Percentiles rank a stretch among this genome's conserved stretches.
Conservation (phyloP, 2,888 invertebrate species). For the Fabriciana adippe region DNA sequence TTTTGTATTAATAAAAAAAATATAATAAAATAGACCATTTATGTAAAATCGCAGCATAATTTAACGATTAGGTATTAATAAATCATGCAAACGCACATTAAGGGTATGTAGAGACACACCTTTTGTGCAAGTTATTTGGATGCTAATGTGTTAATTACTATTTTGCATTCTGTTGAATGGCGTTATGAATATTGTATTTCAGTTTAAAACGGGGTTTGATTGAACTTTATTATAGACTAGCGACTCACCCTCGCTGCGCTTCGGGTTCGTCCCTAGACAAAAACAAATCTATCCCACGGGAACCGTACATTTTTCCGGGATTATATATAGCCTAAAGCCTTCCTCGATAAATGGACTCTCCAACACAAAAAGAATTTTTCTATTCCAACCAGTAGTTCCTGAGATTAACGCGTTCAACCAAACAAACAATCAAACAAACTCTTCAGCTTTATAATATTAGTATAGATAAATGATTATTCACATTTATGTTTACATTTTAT, state of each 20-base stretch:
- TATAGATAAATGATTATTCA: constrained; percentile 2
- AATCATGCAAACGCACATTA: constrained; percentile 46
- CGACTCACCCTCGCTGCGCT: too few relatives aligned
- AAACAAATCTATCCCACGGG: too few relatives aligned
- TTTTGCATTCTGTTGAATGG: constrained; percentile 65
- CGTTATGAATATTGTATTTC: constrained; percentile 75
- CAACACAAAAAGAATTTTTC: too few relatives aligned
- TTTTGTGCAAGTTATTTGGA: constrained; percentile 77
- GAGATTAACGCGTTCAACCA: too few relatives aligned
- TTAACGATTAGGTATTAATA: not conserved
- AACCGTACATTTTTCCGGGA: too few relatives aligned
- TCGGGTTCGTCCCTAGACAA: too few relatives aligned
- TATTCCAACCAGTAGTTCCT: too few relatives aligned
- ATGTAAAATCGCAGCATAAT: not conserved
- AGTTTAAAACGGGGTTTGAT: constrained; percentile 65
- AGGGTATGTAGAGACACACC: constrained; percentile 58
- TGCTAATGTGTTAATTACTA: constrained; percentile 79
- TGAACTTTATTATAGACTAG: constrained; percentile 56
- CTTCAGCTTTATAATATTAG: too few relatives aligned
- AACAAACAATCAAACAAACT: too few relatives aligned
- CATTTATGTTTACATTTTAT: constrained; percentile 34
- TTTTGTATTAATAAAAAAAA: not conserved
- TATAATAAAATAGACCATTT: too few relatives aligned
- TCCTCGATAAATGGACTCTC: too few relatives aligned
- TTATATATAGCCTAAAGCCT: too few relatives aligned